Base-by-base conservation (phyloP, 1,140 invertebrate species). In the Drosophila pandora region DNA sequence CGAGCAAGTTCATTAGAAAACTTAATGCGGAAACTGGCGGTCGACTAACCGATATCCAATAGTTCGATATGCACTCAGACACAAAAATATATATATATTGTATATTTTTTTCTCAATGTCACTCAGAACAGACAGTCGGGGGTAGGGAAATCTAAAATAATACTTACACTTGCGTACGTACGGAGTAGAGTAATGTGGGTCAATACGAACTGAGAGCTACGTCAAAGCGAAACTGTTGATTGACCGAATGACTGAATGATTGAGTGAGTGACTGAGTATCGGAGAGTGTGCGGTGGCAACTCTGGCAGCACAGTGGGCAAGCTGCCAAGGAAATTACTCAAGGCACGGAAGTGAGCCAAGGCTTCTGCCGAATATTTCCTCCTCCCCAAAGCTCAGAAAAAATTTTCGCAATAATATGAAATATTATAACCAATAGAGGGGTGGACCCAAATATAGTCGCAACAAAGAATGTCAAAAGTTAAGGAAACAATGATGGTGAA, bases 231-330 rank as follows among this genome's bases (percentile, higher is more conserved):
- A 69, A 69, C 63, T 81, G 68, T 28, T 41, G 65, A 58, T 22
- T 45, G 21, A 43, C 32, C 41, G 25, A 43, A 41, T 21, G 47
- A 13, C 13, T 55, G 47, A 41, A 62, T 45, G 21, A 32, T 23
- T 50, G 28, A 39, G 30, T 25, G 47, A 13, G 17, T 12, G 53
- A 34, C 34, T 17, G 17, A 17, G 17, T 17, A 17, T 17, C 17
- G 0, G 17, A 17, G 17, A 17, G 58, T 43, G 50, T 61, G 76
- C 57, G 74, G 72, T 63, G 76, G 77, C 61, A 75, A 74, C 72
- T 74, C 81, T 77, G 61, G 67, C 82, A 82, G 72, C 82, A 87
- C 83, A 87, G 82, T 87, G 82, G 82, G 82, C 83, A 89, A 54
- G 17, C 3, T 63, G 83, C 83, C 83, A 87, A 54, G 56, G 60